phyloP scores from a whole-genome alignment of 2,113 vertebrate genomes.

The Hippocampus zosterae region DNA sequence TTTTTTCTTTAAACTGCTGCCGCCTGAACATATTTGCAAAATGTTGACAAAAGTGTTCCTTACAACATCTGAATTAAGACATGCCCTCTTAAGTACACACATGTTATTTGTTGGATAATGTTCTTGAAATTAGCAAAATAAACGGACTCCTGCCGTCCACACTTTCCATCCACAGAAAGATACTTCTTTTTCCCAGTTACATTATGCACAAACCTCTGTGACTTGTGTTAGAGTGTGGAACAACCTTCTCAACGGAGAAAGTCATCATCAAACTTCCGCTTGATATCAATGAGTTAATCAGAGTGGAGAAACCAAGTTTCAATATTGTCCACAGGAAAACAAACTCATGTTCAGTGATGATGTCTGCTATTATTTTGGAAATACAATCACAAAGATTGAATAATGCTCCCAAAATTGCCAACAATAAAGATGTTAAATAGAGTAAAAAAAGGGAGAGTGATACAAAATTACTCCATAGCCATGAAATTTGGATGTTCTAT shows the following conservation, averaged over 20 bases:
- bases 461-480: constrained; percentile 24
- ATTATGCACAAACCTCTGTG: not conserved
- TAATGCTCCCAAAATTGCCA: not conserved
- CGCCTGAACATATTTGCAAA: not conserved
- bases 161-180: not conserved
- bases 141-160: not conserved
- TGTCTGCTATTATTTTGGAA: not conserved
- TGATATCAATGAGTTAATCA: not conserved
- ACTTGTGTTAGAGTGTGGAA: not conserved
- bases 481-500: constrained; percentile 29
- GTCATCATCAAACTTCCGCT: not conserved
- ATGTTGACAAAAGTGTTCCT: not conserved
- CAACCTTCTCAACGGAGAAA: not conserved
- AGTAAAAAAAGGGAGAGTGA: constrained; percentile 9
- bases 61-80: not conserved
- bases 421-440: constrained; percentile 10
- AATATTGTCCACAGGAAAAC: too few species aligned
- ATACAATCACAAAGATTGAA: not conserved
- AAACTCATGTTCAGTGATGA: too few species aligned
- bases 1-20: not conserved
- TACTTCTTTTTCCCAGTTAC: not conserved
- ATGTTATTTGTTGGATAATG: not conserved
- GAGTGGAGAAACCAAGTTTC: not conserved
- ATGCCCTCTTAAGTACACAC: not conserved
- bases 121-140: not conserved